These are phyloP conservation scores for Idaea dimidiata DNA, from an alignment of 2,888 invertebrate species.

Conservation along the genomic window DNA sequence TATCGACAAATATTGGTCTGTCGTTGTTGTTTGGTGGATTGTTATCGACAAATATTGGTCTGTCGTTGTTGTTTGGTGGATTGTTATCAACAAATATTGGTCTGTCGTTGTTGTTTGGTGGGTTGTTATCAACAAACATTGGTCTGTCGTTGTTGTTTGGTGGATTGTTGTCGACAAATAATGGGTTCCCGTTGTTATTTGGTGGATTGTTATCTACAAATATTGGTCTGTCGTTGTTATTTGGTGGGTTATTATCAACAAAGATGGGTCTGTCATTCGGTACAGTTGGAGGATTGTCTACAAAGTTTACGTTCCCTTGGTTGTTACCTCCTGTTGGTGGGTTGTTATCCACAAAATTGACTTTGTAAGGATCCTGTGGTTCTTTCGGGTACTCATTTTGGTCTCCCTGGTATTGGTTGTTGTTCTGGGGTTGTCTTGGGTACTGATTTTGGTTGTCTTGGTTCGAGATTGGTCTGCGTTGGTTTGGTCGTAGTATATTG, in stretches of 20 bases:
- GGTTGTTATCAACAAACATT: background rate
- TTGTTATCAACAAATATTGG: background rate
- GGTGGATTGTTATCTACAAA: too few species aligned
- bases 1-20: background rate
- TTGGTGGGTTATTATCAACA: too few species aligned
- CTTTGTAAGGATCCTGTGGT: background rate
- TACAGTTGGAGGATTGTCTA: background rate
- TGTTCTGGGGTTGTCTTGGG: too few species aligned
- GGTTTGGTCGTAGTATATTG: slow-evolving; percentile 21
- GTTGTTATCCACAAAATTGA: background rate
- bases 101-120: background rate
- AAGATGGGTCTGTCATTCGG: background rate
- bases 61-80: background rate
- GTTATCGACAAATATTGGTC: background rate
- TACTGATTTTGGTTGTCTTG: background rate
- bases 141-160: too few species aligned
- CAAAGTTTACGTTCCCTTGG: background rate
- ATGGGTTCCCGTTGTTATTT: too few species aligned
- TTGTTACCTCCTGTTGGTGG: background rate
- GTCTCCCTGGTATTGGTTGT: background rate
- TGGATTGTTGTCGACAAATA: too few species aligned
- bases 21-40: background rate
- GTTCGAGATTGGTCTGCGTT: slow-evolving; percentile 21
- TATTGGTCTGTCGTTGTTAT: too few species aligned
- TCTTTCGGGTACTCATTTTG: background rate